Conservation (phyloP, 2,113 vertebrate species). For the Myiagra hebetior region DNA sequence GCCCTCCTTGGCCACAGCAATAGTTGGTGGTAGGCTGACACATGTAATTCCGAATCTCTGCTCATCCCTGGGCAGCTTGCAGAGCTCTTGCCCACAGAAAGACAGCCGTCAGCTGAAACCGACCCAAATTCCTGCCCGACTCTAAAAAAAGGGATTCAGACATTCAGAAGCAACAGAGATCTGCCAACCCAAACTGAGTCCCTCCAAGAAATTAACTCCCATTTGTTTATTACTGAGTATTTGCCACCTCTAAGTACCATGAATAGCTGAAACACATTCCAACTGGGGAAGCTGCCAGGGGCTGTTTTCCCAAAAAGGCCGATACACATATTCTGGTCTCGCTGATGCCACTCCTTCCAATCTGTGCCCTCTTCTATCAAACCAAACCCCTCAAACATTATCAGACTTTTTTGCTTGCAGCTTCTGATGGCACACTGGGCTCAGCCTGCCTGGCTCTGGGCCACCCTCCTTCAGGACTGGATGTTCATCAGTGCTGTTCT, state of each 20-base stretch:
- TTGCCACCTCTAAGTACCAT: not conserved
- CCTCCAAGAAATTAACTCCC: not conserved
- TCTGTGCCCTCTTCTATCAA: not conserved
- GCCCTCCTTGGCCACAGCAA: not conserved
- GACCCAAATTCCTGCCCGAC: not conserved
- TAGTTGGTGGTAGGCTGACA: not conserved
- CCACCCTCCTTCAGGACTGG: not conserved
- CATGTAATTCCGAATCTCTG: not conserved
- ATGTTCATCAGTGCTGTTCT: not conserved
- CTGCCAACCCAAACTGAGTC: not conserved
- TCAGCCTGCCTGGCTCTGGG: not conserved
- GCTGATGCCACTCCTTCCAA: not conserved
- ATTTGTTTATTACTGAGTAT: not conserved
- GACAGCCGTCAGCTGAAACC: not conserved
- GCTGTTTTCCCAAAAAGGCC: not conserved
- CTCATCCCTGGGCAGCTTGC: not conserved
- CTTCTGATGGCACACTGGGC: accelerated
- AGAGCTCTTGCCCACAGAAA: not conserved
- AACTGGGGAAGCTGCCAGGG: not conserved
- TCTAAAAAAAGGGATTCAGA: not conserved
- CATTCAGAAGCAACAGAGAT: not conserved
- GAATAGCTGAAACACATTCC: not conserved
- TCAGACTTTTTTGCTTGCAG: not conserved
- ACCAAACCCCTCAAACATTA: not conserved
- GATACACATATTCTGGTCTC: accelerated